Evolutionary conservation across 2,113 vertebrate genomes (phyloP).

Genomic region (Rhabdornis inornatus): DNA sequence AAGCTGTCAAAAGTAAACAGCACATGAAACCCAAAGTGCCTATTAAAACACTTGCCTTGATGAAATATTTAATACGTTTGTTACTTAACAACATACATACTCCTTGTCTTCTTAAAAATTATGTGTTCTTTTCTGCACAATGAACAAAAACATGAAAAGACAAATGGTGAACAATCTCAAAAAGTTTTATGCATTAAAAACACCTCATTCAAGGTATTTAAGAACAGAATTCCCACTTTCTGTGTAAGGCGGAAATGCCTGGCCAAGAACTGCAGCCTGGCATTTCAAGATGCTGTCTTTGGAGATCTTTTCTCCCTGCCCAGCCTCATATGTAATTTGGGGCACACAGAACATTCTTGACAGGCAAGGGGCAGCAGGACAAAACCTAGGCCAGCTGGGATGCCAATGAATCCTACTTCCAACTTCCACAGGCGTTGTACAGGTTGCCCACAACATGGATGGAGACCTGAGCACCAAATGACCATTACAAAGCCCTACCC

Average conservation of each 20-base stretch:
- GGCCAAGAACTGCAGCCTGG: neutral
- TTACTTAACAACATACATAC: neutral
- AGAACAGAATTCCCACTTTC: neutral
- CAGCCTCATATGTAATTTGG: neutral
- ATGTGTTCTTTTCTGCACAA: neutral
- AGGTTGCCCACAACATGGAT: neutral
- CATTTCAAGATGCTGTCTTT: neutral
- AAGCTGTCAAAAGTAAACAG: neutral
- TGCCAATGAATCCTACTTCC: neutral
- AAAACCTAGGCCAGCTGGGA: neutral
- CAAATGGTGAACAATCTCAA: neutral
- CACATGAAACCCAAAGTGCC: neutral
- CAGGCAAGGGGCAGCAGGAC: neutral
- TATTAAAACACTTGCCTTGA: neutral
- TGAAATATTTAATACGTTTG: neutral
- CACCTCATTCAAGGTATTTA: neutral
- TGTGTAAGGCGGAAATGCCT: neutral
- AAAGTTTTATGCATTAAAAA: neutral
- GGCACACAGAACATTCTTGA: neutral
- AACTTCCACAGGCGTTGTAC: neutral
- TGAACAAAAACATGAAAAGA: neutral
- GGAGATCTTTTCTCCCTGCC: neutral
- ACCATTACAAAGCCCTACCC: fast-evolving
- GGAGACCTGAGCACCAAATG: neutral
- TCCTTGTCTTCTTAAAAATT: neutral